These are phyloP conservation scores for Melikaiella ostensackeni DNA, from an alignment of 2,888 invertebrate genomes.

Conservation along the genomic window DNA sequence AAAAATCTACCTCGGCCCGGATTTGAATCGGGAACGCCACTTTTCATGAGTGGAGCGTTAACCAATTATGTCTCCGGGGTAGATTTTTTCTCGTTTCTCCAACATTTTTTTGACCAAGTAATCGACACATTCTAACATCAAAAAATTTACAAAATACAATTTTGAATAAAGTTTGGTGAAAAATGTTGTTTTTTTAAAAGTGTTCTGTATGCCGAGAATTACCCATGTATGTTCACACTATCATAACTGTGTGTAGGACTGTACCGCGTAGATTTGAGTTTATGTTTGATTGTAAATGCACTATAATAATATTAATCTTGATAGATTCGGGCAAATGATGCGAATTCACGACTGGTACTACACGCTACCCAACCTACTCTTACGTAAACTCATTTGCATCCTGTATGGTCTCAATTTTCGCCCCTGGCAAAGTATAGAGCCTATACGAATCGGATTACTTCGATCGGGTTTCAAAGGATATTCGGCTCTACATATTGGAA, in stretches of 20 bases:
- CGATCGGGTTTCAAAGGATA: conserved; percentile 40
- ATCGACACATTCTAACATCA: too few relatives aligned
- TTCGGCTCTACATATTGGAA: conserved; percentile 39
- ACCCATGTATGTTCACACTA: neutral
- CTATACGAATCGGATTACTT: conserved; percentile 36
- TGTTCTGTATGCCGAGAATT: too few relatives aligned
- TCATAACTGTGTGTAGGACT: neutral
- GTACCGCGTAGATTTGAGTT: neutral
- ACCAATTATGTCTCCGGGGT: too few relatives aligned
- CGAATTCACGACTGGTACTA: conserved; percentile 15
- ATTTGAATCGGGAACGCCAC: too few relatives aligned
- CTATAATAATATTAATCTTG: conserved; percentile 4
- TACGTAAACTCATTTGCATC: conserved; percentile 40
- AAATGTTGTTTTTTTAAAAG: too few relatives aligned
- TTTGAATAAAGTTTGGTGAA: too few relatives aligned
- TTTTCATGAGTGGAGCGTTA: too few relatives aligned
- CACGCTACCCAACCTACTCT: neutral
- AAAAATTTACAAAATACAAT: too few relatives aligned
- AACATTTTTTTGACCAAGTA: too few relatives aligned
- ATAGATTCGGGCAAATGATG: neutral
- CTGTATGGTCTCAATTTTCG: conserved; percentile 40
- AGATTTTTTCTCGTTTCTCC: too few relatives aligned
- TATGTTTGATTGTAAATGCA: neutral
- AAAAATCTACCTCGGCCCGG: too few relatives aligned
- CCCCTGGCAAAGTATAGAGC: conserved; percentile 27